A percentile compares a stretch with the other conserved stretches of the same genome.
phyloP scores from a whole-genome alignment of 2,113 vertebrate species.

The Platycercus adscitus region DNA sequence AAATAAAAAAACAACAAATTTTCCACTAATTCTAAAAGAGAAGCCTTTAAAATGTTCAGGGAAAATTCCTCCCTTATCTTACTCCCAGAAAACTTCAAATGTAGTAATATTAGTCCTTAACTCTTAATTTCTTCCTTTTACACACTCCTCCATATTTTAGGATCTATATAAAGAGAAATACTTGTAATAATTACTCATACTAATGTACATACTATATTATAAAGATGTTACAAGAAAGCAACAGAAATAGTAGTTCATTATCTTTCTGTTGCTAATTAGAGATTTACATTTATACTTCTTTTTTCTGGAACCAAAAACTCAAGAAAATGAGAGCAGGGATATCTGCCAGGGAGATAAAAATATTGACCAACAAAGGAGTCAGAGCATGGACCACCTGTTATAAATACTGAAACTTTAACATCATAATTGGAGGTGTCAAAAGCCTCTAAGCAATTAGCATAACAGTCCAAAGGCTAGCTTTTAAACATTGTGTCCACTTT shows the following conservation, averaged over 20 bases:
- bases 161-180: not conserved
- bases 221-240: not conserved
- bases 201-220: not conserved
- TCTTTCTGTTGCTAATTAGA: constrained; percentile 19
- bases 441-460: not conserved
- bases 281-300: not conserved
- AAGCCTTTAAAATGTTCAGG: not conserved
- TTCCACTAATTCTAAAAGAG: not conserved
- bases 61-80: not conserved
- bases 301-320: not conserved
- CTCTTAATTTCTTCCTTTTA: not conserved
- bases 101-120: not conserved
- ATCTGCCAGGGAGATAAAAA: constrained; percentile 20
- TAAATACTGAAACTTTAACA: not conserved
- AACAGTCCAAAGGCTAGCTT: not conserved
- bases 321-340: not conserved
- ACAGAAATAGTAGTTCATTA: not conserved
- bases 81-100: not conserved
- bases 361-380: constrained; percentile 1
- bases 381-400: not conserved
- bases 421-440: not conserved
- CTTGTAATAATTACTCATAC: not conserved
- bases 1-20: accelerated
- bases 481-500: not conserved
- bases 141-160: not conserved